These are phyloP conservation scores for Madoqua kirkii DNA, from an alignment of 2,113 vertebrate genomes.

Conservation along the genomic window DNA sequence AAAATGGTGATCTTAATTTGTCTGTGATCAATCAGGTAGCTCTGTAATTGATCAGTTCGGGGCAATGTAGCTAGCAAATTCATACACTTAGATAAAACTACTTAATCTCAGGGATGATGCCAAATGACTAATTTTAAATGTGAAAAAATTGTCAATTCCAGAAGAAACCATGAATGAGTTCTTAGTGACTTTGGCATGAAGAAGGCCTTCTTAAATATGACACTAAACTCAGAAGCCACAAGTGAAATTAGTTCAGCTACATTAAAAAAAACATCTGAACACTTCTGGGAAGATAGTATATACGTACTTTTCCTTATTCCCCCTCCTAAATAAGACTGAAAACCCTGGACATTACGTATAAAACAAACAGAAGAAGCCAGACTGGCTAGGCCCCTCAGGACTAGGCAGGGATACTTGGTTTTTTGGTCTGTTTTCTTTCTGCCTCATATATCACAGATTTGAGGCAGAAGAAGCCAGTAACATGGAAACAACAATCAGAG, in stretches of 20 bases:
- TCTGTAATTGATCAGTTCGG: background rate
- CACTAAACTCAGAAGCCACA: background rate
- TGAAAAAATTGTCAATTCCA: background rate
- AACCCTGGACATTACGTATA: background rate
- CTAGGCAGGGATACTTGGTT: background rate
- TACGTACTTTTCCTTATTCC: background rate
- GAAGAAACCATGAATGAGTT: background rate
- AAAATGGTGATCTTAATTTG: background rate
- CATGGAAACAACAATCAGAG: background rate
- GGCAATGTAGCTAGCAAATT: background rate
- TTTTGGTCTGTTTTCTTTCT: background rate
- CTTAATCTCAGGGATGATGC: background rate
- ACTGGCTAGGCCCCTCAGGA: background rate
- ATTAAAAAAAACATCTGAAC: background rate
- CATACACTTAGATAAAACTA: background rate
- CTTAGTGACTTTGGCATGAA: background rate
- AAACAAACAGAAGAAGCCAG: background rate
- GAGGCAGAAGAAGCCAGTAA: background rate
- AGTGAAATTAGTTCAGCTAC: background rate
- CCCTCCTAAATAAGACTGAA: background rate
- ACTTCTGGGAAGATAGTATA: background rate
- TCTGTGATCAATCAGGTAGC: background rate
- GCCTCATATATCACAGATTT: background rate
- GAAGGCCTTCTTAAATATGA: background rate
- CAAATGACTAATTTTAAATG: background rate